phyloP scores from a whole-genome alignment of 2,797 vertebrate species.

The Rhinophrynus dorsalis region DNA sequence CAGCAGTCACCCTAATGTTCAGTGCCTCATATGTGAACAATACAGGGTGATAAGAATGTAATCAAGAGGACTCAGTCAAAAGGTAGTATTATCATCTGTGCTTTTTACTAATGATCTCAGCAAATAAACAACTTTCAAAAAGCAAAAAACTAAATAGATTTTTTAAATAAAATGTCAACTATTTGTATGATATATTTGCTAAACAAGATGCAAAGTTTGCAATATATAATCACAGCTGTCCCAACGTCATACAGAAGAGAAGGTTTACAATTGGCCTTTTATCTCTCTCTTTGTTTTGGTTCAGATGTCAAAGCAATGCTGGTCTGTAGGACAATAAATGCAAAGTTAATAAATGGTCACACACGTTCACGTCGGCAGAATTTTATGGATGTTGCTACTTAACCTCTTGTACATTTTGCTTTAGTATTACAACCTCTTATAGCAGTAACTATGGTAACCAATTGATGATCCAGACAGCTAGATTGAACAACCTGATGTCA shows the following conservation, averaged over 20 bases:
- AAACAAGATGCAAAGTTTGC: not conserved
- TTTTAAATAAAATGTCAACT: no score
- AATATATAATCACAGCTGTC: conserved; percentile 2
- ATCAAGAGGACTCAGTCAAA: no score
- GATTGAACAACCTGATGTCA: no score
- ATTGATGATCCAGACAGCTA: no score
- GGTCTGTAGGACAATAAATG: not conserved
- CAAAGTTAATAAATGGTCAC: not conserved
- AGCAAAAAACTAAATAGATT: no score
- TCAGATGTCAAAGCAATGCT: conserved; percentile 8
- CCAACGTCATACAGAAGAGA: not conserved
- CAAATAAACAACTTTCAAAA: not conserved
- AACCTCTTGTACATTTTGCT: no score
- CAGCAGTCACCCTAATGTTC: no score
- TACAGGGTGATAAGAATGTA: no score
- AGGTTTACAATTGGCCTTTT: not conserved
- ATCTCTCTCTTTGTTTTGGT: conserved; percentile 1
- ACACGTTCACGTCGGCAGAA: not conserved
- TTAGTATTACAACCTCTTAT: no score
- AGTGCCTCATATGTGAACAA: no score
- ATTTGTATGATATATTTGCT: not conserved
- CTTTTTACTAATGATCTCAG: not conserved
- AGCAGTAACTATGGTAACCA: no score
- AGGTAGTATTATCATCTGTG: not conserved
- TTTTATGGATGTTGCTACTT: not conserved